Base-by-base conservation (phyloP, 2,797 vertebrate genomes). In the Gymnothorax reevesii region DNA sequence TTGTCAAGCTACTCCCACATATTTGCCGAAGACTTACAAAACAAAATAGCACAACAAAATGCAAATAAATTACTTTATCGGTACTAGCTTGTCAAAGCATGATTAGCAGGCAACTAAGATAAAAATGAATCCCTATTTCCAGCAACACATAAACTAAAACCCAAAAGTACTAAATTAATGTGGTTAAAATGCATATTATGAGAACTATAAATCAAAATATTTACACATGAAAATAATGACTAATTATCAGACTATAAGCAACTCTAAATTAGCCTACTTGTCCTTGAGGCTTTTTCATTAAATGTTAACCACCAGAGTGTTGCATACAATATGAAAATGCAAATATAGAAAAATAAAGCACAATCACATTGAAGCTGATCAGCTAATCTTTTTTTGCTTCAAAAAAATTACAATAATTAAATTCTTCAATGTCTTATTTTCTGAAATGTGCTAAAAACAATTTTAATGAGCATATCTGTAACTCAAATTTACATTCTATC, bases 111-210 rank as follows among this genome's bases (percentile, higher is more conserved):
- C 13, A 77, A 77, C 73, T 17, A 77, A 13, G 17, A 77, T 52
- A 42, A 52, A 77, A 75, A 52, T 52, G 4, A 77, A 42, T 77
- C 12, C 33, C 71, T 13, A 12, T 42, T 13, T 42, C 27, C 5
- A 12, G 0, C 7, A 79, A 54, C 33, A 49, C 7, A 22, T 79
- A 79, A 33, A 52, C 49, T 80, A 54, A 80, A 55, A 7, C 52
- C 77, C 20, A 49, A 80, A 54, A 54, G n/a, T 79, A 55, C 77
- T 80, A 55, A 80, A 80, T 80, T 9, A 80, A n/a, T 54, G 33
- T 49, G 42, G 33, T 54, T 52, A 0, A 79, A 79, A 77, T 3
- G 55, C 52, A n/a, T 33, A 77, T 77, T 7, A 73, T 33, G 22
- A 49, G 73, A 42, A 77, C 4, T 77, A 52, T 77, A 77, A 49